phyloP scores from a whole-genome alignment of 2,888 invertebrate species.

The Eupithecia exiguata region DNA sequence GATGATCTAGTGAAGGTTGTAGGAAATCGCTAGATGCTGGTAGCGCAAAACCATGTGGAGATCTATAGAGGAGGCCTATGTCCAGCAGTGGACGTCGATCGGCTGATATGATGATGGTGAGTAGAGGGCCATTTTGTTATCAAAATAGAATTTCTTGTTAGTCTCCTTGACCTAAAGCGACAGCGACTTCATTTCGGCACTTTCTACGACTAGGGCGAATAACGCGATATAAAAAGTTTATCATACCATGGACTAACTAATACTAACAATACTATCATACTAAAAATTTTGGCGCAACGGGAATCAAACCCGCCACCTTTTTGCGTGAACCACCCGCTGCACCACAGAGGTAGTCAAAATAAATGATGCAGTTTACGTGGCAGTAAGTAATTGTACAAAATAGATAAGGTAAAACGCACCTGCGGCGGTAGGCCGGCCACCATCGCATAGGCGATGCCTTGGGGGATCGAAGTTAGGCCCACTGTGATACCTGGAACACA shows the following conservation, averaged over 20 bases:
- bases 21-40: no score
- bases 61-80: no score
- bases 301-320: background rate
- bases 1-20: no score
- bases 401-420: constrained; percentile 84
- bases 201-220: background rate
- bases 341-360: no score
- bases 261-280: no score
- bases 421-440: constrained; percentile 89
- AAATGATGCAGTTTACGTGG: no score
- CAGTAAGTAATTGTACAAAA: no score
- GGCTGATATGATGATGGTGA: no score
- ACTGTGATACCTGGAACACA: constrained; percentile 86
- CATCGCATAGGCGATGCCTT: constrained; percentile 92
- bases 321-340: background rate
- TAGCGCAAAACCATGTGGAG: no score
- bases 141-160: background rate
- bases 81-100: no score
- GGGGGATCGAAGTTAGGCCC: constrained; percentile 91
- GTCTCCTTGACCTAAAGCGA: background rate
- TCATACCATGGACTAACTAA: no score
- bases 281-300: background rate
- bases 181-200: background rate
- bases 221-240: background rate
- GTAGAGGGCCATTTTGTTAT: background rate